Evolutionary conservation across 2,888 invertebrate species (phyloP), one percentile per base, ranked within the genome.

Genomic region (Monoplex corrugatus): DNA sequence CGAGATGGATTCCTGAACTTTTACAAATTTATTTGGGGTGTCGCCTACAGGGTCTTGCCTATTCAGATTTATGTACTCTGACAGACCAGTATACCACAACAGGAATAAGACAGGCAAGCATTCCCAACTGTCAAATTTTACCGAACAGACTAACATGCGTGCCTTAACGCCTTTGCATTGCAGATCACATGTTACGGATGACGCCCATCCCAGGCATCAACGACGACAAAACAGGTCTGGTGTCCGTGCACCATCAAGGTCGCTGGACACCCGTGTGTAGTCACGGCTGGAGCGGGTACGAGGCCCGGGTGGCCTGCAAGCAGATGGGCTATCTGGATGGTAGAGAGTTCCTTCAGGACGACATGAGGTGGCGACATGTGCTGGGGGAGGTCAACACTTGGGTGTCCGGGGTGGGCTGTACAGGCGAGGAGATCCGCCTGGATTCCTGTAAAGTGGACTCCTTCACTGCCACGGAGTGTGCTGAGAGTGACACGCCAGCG

Each of bases 171-270:
- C n/a, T n/a, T n/a, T 28, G 63, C 3, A 87, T 87, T 91, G 8
- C 92, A 94, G 94, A 94, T 82, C 94, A 94, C 89, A 94, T 93
- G 94, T 43, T 94, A 35, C 89, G 92, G 40, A 89, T 93, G 38
- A 89, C 89, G 16, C 89, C 92, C 13, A 90, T 91, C 16, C 92
- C 92, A n/a, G 91, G 89, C 40, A 43, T 91, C 88, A 86, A 72
- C 72, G 78, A 86, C 80, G 57, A 82, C 89, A 92, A 92, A 40
- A 89, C 90, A 0, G 94, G 94, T 0, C 92, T 91, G 84, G 86
- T 94, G 19, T 93, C 93, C 84, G 92, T 94, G 8, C 92, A 93
- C 78, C 93, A 94, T 83, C 75, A 90, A 86, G 93, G 92, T 38
- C 72, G 86, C 19, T 94, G 94, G 94, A 83, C 91, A 13, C 93